Evolutionary conservation across 2,888 invertebrate species (phyloP).

Genomic region (Pinctada fucata): DNA sequence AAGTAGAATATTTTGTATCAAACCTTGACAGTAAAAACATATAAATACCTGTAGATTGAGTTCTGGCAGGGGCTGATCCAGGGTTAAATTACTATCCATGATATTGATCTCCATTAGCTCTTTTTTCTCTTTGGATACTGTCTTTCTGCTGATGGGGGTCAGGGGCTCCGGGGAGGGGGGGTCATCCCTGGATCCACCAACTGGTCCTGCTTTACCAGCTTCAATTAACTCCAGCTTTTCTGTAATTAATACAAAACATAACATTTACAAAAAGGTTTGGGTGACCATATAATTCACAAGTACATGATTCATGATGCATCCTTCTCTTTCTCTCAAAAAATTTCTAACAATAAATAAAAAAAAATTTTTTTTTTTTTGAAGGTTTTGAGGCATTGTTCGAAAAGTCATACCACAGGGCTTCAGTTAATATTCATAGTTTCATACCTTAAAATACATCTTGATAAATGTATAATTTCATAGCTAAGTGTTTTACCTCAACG

Average conservation of each 20-base stretch:
- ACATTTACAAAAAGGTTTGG: too few relatives aligned
- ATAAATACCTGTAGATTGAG: constrained; percentile 40
- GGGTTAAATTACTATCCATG: constrained; percentile 23
- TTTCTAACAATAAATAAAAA: neutral
- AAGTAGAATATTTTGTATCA: too few relatives aligned
- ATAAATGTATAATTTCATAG: too few relatives aligned
- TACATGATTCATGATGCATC: neutral
- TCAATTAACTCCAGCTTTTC: constrained; percentile 73
- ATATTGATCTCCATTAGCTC: constrained; percentile 15
- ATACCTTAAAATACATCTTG: too few relatives aligned
- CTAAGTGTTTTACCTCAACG: too few relatives aligned
- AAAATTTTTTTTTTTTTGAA: neutral
- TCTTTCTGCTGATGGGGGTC: constrained; percentile 24
- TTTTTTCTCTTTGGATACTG: constrained; percentile 22
- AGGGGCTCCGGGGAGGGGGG: constrained; percentile 39
- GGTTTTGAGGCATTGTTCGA: too few relatives aligned
- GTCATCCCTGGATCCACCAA: constrained; percentile 38
- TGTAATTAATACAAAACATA: constrained; percentile 35
- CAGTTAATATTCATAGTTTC: too few relatives aligned
- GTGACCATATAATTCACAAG: neutral
- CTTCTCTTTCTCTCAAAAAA: neutral
- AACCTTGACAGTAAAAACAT: too few relatives aligned
- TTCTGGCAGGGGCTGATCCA: constrained; percentile 44
- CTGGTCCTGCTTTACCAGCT: constrained; percentile 67
- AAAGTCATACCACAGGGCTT: too few relatives aligned